These are phyloP conservation scores for Asteroscopus sphinx DNA, from an alignment of 2,888 invertebrate species.

Conservation along the genomic window DNA sequence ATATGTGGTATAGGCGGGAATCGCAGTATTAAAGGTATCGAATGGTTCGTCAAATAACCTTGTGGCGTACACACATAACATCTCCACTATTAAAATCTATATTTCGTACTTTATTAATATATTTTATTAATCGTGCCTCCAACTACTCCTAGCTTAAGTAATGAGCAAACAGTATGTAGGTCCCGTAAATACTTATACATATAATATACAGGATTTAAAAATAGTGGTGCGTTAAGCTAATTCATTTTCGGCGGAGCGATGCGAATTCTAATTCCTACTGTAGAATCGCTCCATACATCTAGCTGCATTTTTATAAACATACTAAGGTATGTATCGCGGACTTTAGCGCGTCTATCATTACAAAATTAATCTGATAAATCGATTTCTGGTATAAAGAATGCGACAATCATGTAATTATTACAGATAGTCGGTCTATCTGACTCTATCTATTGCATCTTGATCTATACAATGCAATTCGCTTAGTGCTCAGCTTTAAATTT, in stretches of 20 bases:
- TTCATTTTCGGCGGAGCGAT: slow-evolving; percentile 15
- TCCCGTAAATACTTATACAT: slow-evolving; percentile 38
- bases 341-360: slow-evolving; percentile 6
- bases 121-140: no score
- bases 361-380: slow-evolving; percentile 23
- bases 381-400: slow-evolving; percentile 8
- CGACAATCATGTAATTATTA: slow-evolving; percentile 8
- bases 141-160: no score
- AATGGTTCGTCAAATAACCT: no score
- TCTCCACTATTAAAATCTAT: no score
- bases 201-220: slow-evolving; percentile 21
- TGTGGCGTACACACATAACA: no score
- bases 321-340: slow-evolving; percentile 17
- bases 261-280: slow-evolving; percentile 17
- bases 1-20: no score
- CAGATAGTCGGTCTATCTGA: slow-evolving; percentile 15
- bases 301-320: slow-evolving; percentile 12
- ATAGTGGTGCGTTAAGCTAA: slow-evolving; percentile 25
- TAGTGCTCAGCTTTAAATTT: slow-evolving; percentile 14
- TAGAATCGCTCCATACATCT: slow-evolving; percentile 1
- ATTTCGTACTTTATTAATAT: no score
- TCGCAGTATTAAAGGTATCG: no score
- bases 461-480: slow-evolving; percentile 25
- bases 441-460: slow-evolving; percentile 21
- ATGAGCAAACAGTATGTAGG: slow-evolving; percentile 56